These are phyloP conservation scores for Drosophila flavopinicola DNA, from an alignment of 2,888 invertebrate species.

Conservation along the genomic window DNA sequence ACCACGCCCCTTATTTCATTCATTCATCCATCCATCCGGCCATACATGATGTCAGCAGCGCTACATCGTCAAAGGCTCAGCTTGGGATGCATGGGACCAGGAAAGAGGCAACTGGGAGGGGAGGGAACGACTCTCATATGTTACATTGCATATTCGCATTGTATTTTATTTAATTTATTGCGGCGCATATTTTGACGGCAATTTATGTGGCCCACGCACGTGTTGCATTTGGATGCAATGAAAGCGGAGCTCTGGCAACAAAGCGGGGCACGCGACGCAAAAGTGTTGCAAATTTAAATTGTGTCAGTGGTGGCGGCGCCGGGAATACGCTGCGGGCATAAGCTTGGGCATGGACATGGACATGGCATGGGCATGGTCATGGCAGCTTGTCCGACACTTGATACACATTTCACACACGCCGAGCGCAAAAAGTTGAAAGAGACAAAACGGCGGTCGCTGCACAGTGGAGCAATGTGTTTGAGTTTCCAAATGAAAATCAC, in stretches of 20 bases:
- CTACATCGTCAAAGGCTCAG: constrained; percentile 39
- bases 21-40: constrained; percentile 24
- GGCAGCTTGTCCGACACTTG: constrained; percentile 46
- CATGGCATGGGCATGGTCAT: constrained; percentile 30
- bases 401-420: constrained; percentile 55
- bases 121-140: constrained; percentile 22
- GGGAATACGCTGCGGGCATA: constrained; percentile 18
- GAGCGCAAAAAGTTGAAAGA: constrained; percentile 33
- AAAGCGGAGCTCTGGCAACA: constrained; percentile 2
- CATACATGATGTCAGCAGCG: constrained; percentile 58
- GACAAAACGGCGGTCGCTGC: constrained; percentile 12
- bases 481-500: too few relatives aligned
- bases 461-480: constrained; percentile 43
- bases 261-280: constrained; percentile 21
- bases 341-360: constrained; percentile 35
- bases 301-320: constrained; percentile 61
- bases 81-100: constrained; percentile 11
- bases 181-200: constrained; percentile 61
- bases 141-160: constrained; percentile 30
- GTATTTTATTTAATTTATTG: constrained; percentile 65
- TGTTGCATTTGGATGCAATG: constrained; percentile 47
- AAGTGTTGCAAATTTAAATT: constrained; percentile 59
- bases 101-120: not conserved
- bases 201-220: constrained; percentile 71
- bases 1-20: constrained; percentile 41